Percentiles rank a stretch among this genome's conserved stretches.
phyloP scores from a whole-genome alignment of 2,888 invertebrate genomes.

The Xylophagus ater region DNA sequence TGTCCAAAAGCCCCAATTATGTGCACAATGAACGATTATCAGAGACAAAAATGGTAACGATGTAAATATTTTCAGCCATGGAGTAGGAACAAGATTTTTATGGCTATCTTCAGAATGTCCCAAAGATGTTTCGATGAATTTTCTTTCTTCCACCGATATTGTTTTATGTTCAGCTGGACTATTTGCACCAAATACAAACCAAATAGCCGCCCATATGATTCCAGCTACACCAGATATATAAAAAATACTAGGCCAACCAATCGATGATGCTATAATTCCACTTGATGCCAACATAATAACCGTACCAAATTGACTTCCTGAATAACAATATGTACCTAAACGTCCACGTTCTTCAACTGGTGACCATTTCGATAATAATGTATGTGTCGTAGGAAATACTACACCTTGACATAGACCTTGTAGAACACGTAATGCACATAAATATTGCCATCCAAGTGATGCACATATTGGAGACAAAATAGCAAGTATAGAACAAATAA shows the following conservation, averaged over 20 bases:
- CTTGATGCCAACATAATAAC: conserved; percentile 60
- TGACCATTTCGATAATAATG: conserved; percentile 57
- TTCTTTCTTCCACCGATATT: conserved; percentile 51
- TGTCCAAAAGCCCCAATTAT: conserved; percentile 74
- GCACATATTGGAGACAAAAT: conserved; percentile 59
- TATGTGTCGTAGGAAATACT: conserved; percentile 55
- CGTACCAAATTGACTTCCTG: conserved; percentile 69
- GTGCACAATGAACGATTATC: conserved; percentile 57
- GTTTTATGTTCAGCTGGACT: conserved; percentile 49
- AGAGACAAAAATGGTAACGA: conserved; percentile 68
- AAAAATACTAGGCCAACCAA: conserved; percentile 71
- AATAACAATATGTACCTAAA: conserved; percentile 54
- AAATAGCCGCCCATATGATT: conserved; percentile 48
- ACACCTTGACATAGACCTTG: conserved; percentile 60
- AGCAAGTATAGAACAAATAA: conserved; percentile 53
- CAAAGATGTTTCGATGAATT: conserved; percentile 56
- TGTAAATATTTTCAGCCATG: conserved; percentile 63
- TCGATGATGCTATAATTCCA: conserved; percentile 57
- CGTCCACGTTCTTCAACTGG: conserved; percentile 58
- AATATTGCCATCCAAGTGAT: conserved; percentile 46
- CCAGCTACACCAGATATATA: conserved; percentile 59
- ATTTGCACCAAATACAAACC: conserved; percentile 52
- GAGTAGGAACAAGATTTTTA: conserved; percentile 41
- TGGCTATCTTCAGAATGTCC: conserved; percentile 33
- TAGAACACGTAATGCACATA: conserved; percentile 48